Evolutionary conservation across 2,797 vertebrate species (phyloP), one percentile per base, ranked within the genome.

Genomic region (Glyptemys insculpta): DNA sequence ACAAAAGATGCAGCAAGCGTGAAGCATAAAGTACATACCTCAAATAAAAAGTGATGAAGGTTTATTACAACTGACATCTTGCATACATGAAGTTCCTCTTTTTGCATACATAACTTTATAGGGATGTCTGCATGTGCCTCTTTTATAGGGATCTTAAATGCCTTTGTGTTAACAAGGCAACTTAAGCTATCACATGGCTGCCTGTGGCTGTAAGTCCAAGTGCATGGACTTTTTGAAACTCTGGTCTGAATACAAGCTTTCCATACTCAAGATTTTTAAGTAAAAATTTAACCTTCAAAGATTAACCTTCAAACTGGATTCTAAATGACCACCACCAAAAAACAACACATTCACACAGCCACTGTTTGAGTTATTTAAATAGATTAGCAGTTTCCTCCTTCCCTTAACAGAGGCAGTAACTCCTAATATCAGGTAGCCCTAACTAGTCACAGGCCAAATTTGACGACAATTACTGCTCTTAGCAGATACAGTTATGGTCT

Each of bases 1-100:
- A 92, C 76, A 95, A 95, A 93, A 89, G 90, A 34, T 88, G 85
- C 59, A 88, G 44, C 44, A 81, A 80, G n/a, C 62, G 34, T 65
- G 79, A 44, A 91, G 89, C 8, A n/a, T 6, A 19, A 95, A 85
- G 53, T 54, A 76, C 19, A 72, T 23, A 5, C 19, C 18, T 72
- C n/a, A 72, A 23, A 23, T 11, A 72, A 72, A 72, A 72, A 19
- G n/a, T 21, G 83, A 10, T 81, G 34, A 5, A 29, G 74, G 92
- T 96, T 92, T 80, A 92, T 83, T 85, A 80, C 80, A 72, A 89
- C 37, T 83, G 29, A 47, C 89, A 59, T 44, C 29, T 29, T 72
- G 78, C 80, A 91, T 52, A 84, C 5, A 78, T 68, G 79, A 94
- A 94, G 29, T 49, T 41, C 21, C n/a, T 68, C 79, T 78, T 72